phyloP scores from a whole-genome alignment of 2,888 invertebrate species.

The Auanema sp. region DNA sequence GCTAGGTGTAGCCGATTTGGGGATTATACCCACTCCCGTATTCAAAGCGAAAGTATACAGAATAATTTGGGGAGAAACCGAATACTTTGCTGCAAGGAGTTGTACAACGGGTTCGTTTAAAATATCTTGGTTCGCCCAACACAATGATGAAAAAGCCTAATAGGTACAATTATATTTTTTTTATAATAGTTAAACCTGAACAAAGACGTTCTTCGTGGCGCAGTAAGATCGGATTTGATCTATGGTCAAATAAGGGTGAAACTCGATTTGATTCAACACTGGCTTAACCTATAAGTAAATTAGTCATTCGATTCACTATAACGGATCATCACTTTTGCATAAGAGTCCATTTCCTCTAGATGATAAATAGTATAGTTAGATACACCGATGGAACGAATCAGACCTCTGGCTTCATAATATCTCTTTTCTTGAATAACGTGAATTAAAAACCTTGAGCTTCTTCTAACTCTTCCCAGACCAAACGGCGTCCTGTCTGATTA shows the following conservation, averaged over 20 bases:
- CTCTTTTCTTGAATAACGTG: neutral
- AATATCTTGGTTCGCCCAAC: constrained; percentile 65
- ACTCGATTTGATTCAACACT: constrained; percentile 64
- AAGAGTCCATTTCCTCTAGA: constrained; percentile 71
- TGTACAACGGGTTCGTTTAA: constrained; percentile 71
- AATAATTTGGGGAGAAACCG: constrained; percentile 47
- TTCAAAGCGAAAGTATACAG: constrained; percentile 44
- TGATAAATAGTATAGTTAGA: constrained; percentile 78
- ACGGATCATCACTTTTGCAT: constrained; percentile 30
- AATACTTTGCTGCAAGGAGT: constrained; percentile 71
- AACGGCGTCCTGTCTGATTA: neutral
- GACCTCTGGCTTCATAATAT: constrained; percentile 64
- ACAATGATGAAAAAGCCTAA: constrained; percentile 67
- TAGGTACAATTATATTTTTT: constrained; percentile 5
- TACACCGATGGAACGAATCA: constrained; percentile 75
- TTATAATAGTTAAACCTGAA: constrained; percentile 43
- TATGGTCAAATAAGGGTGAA: constrained; percentile 65
- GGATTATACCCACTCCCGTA: constrained; percentile 39
- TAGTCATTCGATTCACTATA: neutral
- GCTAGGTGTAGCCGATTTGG: constrained; percentile 40
- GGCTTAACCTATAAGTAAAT: constrained; percentile 24
- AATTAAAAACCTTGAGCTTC: constrained; percentile 8
- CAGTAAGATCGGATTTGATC: constrained; percentile 57
- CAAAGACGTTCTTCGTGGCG: constrained; percentile 61
- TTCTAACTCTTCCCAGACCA: neutral